Percentiles rank a stretch among this genome's conserved stretches.
Evolutionary conservation across 1,140 invertebrate genomes (phyloP).

Genomic region (Zaprionus kolodkinae): DNA sequence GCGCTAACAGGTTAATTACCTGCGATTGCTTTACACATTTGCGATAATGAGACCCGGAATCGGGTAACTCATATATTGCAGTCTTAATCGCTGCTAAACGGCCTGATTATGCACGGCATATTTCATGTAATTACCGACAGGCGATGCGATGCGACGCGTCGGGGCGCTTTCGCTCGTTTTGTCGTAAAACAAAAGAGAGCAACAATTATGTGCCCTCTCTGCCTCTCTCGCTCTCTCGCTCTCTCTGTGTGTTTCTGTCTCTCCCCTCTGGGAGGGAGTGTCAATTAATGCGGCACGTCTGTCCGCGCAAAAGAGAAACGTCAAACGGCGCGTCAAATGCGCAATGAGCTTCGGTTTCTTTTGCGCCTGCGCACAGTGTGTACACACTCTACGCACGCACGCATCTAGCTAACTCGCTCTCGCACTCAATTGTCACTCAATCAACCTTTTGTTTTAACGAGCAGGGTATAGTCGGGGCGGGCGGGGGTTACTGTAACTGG

Average conservation of each 20-base stretch:
- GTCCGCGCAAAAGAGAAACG: conserved; percentile 53
- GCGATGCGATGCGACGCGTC: conserved; percentile 10
- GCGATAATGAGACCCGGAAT: conserved; percentile 19
- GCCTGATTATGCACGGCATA: conserved; percentile 67
- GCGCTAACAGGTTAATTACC: conserved; percentile 78
- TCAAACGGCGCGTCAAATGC: conserved; percentile 75
- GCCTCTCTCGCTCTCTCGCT: neutral
- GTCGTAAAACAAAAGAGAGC: conserved; percentile 32
- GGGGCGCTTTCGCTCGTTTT: conserved; percentile 47
- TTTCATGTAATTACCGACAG: conserved; percentile 63
- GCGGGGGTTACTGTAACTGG: conserved; percentile 6
- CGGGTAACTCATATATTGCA: conserved; percentile 40
- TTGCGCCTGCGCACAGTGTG: conserved; percentile 53
- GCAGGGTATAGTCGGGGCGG: neutral
- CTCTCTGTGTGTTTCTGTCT: neutral
- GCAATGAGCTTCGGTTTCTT: conserved; percentile 79
- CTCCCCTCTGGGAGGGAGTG: conserved; percentile 34
- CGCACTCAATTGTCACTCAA: conserved; percentile 53
- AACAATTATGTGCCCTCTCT: neutral
- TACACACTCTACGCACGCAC: conserved; percentile 15
- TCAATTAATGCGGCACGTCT: conserved; percentile 66
- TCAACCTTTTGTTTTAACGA: conserved; percentile 68
- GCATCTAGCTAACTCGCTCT: conserved; percentile 39
- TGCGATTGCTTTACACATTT: conserved; percentile 60
- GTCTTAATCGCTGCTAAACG: conserved; percentile 70